These are phyloP conservation scores for Delia radicum DNA, from an alignment of 1,140 invertebrate species.

Conservation along the genomic window DNA sequence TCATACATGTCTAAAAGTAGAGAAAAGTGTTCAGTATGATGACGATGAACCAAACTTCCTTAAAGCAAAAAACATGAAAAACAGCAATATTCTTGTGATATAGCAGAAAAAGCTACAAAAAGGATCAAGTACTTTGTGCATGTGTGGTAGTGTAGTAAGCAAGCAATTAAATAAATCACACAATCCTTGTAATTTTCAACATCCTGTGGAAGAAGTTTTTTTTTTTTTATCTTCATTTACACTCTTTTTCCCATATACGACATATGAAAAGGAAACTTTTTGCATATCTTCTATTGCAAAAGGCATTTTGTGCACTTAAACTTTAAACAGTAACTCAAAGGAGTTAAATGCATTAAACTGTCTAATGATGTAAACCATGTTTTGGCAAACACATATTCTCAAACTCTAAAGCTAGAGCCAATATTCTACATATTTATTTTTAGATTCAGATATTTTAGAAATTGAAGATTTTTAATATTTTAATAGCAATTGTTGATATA, in stretches of 20 bases:
- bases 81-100: not conserved
- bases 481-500: too few species aligned
- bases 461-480: too few species aligned
- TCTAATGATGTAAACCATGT: too few species aligned
- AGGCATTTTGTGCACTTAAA: not conserved
- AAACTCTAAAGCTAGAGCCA: too few species aligned
- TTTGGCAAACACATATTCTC: too few species aligned
- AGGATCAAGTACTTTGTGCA: too few species aligned
- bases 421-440: too few species aligned
- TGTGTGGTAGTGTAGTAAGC: not conserved
- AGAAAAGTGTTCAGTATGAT: not conserved
- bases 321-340: not conserved
- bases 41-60: not conserved
- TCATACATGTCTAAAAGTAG: not conserved
- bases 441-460: too few species aligned
- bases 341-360: too few species aligned
- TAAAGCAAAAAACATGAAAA: not conserved
- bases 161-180: slow-evolving; percentile 4
- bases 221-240: not conserved
- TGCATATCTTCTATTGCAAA: not conserved
- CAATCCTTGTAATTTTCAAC: slow-evolving; percentile 4
- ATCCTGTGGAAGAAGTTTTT: not conserved
- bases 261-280: not conserved
- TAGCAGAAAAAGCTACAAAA: not conserved
- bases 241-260: not conserved